Conservation (phyloP, 2,113 vertebrate genomes). For the Peucedramus taeniatus region DNA sequence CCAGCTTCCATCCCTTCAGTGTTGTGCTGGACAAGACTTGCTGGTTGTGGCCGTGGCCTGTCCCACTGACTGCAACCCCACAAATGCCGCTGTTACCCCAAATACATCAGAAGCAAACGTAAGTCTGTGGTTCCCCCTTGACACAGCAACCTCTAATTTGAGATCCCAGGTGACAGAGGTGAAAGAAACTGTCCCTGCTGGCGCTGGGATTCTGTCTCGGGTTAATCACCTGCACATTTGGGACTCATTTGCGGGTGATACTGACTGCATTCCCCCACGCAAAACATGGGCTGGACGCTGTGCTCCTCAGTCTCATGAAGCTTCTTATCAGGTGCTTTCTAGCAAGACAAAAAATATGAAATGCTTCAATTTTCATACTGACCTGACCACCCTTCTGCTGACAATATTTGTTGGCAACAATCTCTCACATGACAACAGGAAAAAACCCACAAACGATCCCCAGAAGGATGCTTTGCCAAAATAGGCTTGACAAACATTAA, state of each 20-base stretch:
- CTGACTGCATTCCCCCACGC: accelerated
- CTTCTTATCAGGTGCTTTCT: neutral
- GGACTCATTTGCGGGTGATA: neutral
- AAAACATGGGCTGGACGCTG: neutral
- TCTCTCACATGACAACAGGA: neutral
- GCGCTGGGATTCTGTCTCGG: neutral
- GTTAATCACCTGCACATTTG: neutral
- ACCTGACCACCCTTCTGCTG: neutral
- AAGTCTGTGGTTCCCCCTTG: neutral
- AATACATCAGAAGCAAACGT: neutral
- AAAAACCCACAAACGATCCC: neutral
- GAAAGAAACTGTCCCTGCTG: neutral
- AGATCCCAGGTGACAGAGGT: neutral
- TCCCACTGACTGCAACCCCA: neutral
- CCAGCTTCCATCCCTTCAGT: neutral
- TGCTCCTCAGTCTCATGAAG: neutral
- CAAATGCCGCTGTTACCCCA: neutral
- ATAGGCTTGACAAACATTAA: neutral
- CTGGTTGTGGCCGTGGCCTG: neutral
- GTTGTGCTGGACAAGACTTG: neutral
- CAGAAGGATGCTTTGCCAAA: neutral
- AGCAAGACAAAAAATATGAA: neutral
- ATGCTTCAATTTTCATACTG: neutral
- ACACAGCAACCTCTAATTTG: neutral
- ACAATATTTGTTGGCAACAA: neutral